These are phyloP conservation scores for Pluvianellus socialis DNA, from an alignment of 2,113 vertebrate species.

Conservation along the genomic window DNA sequence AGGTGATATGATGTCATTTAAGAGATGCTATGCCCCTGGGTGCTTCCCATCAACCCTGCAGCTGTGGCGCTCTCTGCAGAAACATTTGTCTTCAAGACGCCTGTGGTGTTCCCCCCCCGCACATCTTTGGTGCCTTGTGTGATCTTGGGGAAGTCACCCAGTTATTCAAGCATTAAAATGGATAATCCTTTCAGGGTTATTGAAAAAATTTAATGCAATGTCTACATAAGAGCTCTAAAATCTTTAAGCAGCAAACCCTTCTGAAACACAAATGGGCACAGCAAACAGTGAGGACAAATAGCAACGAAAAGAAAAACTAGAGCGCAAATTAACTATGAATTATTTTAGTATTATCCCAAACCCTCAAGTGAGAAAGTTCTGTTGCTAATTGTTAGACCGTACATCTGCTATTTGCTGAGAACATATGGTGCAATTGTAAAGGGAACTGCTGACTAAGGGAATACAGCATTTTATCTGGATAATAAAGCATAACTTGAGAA, in stretches of 20 bases:
- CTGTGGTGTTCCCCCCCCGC: neutral
- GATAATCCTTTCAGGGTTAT: neutral
- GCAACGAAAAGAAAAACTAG: neutral
- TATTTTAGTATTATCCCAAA: neutral
- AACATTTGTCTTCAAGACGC: neutral
- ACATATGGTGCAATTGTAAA: neutral
- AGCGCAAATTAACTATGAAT: neutral
- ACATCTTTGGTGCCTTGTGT: neutral
- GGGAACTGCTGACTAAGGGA: constrained; percentile 28
- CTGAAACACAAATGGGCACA: neutral
- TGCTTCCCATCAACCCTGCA: neutral
- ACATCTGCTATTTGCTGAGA: constrained; percentile 27
- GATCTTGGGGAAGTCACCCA: neutral
- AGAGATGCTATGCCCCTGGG: neutral
- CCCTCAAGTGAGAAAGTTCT: neutral
- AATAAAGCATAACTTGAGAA: neutral
- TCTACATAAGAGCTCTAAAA: neutral
- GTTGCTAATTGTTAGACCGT: constrained; percentile 11
- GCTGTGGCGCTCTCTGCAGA: neutral
- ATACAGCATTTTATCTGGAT: neutral
- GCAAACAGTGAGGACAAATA: neutral
- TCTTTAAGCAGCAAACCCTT: neutral
- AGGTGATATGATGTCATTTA: neutral
- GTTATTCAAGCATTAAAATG: neutral
- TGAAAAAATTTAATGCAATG: neutral